phyloP scores from a whole-genome alignment of 2,888 invertebrate species.

The Penaeus monodon region DNA sequence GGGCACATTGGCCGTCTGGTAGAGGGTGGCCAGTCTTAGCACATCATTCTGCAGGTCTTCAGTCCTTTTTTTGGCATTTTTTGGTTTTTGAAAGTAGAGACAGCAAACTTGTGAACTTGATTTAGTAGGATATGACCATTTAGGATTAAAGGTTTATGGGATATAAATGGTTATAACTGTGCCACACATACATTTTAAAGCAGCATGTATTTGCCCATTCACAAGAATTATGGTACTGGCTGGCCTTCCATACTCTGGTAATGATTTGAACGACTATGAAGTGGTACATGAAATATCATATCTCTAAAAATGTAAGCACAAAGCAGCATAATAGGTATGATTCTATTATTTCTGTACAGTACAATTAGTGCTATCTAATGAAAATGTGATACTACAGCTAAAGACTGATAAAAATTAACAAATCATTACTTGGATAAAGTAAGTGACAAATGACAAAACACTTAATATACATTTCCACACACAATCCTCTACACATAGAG shows the following conservation, averaged over 20 bases:
- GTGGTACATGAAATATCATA: slow-evolving; percentile 40
- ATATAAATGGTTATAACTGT: slow-evolving; percentile 30
- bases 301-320: slow-evolving; percentile 54
- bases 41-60: slow-evolving; percentile 24
- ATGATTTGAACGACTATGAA: slow-evolving; percentile 56
- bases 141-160: not conserved
- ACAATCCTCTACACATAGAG: slow-evolving; percentile 35
- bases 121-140: slow-evolving; percentile 26
- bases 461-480: slow-evolving; percentile 56
- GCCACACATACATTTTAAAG: slow-evolving; percentile 41
- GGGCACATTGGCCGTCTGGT: slow-evolving; percentile 42
- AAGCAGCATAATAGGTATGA: slow-evolving; percentile 57
- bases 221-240: slow-evolving; percentile 49
- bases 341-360: slow-evolving; percentile 60
- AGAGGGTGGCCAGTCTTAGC: slow-evolving; percentile 39
- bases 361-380: slow-evolving; percentile 59
- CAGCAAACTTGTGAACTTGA: slow-evolving; percentile 35
- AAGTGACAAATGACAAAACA: slow-evolving; percentile 46
- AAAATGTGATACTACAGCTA: slow-evolving; percentile 59
- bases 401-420: slow-evolving; percentile 51
- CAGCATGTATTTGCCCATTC: slow-evolving; percentile 11
- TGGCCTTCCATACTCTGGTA: slow-evolving; percentile 54
- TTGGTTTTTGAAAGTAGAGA: slow-evolving; percentile 14
- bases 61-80: slow-evolving; percentile 14
- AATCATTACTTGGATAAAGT: slow-evolving; percentile 42